A percentile compares a stretch with the other conserved stretches of the same genome.
phyloP scores from a whole-genome alignment of 1,140 invertebrate genomes.

The Xylocopa sonorina region DNA sequence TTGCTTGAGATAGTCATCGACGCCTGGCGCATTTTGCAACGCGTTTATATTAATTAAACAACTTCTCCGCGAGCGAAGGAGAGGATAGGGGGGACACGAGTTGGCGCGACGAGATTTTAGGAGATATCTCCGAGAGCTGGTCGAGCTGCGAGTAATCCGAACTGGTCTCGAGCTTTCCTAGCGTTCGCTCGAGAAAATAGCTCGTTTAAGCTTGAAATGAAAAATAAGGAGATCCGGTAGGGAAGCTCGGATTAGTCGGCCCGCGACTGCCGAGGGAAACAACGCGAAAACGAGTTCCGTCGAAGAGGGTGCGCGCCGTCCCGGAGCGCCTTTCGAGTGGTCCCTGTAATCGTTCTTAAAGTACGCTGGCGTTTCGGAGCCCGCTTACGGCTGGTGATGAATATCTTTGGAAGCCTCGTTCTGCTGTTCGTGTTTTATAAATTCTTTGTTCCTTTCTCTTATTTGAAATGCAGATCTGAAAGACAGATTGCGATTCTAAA shows the following conservation, averaged over 20 bases:
- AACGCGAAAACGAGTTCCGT: background rate
- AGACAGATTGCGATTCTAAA: no score
- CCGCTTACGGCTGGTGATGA: no score
- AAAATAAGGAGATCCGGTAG: constrained; percentile 8
- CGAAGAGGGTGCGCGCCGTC: no score
- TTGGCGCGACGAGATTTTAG: constrained; percentile 23
- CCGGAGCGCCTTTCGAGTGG: no score
- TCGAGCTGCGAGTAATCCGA: constrained; percentile 19
- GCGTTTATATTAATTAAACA: constrained; percentile 32
- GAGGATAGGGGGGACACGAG: background rate
- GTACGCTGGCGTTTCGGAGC: no score
- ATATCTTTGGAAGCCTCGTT: no score
- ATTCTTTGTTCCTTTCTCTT: no score
- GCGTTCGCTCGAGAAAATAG: constrained; percentile 1
- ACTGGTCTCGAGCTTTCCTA: background rate
- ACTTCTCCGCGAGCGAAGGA: background rate
- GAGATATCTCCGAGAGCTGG: constrained; percentile 12
- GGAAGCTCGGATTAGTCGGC: constrained; percentile 1
- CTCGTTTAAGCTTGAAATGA: constrained; percentile 17
- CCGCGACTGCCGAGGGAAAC: background rate
- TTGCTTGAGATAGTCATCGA: background rate
- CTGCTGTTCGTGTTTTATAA: no score
- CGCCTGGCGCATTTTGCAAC: constrained; percentile 5
- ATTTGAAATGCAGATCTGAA: no score
- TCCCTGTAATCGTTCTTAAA: no score